phyloP scores from a whole-genome alignment of 2,113 vertebrate genomes.

The Regulus satrapa region DNA sequence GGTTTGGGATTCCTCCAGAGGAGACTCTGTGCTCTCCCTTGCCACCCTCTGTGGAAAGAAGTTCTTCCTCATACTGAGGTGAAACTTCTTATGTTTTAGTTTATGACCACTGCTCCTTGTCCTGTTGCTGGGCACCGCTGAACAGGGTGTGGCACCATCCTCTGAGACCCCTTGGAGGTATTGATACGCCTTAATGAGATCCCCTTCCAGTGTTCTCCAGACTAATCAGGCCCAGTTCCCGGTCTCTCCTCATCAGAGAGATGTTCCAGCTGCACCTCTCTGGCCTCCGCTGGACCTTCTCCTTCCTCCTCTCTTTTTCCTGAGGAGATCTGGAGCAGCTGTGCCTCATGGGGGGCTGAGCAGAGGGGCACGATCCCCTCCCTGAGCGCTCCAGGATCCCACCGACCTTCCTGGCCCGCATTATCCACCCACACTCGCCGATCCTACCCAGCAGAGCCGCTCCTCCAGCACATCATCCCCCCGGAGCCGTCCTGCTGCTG shows the following conservation, averaged over 20 bases:
- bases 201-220: not conserved
- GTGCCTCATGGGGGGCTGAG: not conserved
- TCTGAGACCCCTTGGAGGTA: not conserved
- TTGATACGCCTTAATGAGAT: not conserved
- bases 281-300: not conserved
- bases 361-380: not conserved
- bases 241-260: not conserved
- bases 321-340: not conserved
- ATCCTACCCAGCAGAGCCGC: not conserved
- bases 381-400: not conserved
- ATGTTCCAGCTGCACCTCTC: not conserved
- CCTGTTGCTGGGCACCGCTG: not conserved
- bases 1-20: not conserved
- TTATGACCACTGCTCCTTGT: not conserved
- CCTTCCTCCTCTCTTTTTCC: not conserved
- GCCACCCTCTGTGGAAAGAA: not conserved
- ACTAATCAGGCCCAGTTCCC: not conserved
- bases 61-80: not conserved
- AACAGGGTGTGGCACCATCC: not conserved
- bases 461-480: not conserved
- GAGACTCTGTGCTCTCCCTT: not conserved
- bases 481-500: too few relatives aligned
- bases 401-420: not conserved
- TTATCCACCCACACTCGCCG: not conserved
- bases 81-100: not conserved